phyloP scores from a whole-genome alignment of 2,888 invertebrate genomes.

The Brachypalpus laphriformis region DNA sequence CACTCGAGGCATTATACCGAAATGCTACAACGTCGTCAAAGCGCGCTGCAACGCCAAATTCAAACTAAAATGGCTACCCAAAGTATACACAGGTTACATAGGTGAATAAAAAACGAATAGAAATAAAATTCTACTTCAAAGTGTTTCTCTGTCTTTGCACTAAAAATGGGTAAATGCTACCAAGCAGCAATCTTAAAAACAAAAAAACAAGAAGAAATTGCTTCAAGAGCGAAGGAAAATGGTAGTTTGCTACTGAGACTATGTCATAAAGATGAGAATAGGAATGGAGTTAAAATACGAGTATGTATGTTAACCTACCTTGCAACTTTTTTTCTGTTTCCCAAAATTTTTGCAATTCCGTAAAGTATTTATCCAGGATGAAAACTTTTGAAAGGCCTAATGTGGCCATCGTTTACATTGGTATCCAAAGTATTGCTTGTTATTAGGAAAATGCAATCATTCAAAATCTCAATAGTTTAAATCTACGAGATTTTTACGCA shows the following conservation, averaged over 20 bases:
- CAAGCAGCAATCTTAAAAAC: neutral
- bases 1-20: constrained; percentile 60
- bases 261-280: neutral
- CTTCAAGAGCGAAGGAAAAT: neutral
- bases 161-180: neutral
- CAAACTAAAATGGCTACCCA: constrained; percentile 59
- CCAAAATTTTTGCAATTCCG: constrained; percentile 98
- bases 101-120: constrained; percentile 5
- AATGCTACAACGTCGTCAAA: constrained; percentile 39
- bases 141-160: constrained; percentile 4
- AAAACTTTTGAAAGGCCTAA: constrained; percentile 98
- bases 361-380: constrained; percentile 98
- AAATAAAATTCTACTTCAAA: constrained; percentile 5
- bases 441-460: constrained; percentile 38
- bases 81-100: constrained; percentile 6
- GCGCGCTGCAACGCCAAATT: constrained; percentile 55
- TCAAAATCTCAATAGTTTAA: constrained; percentile 26
- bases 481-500: constrained; percentile 30
- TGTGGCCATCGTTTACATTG: constrained; percentile 90
- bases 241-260: neutral
- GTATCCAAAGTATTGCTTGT: constrained; percentile 76
- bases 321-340: constrained; percentile 97
- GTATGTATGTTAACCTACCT: constrained; percentile 87
- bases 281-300: neutral
- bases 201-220: neutral